Evolutionary conservation across 2,888 invertebrate species (phyloP), one percentile per base, ranked within the genome.

Genomic region (Steinernema hermaphroditum): DNA sequence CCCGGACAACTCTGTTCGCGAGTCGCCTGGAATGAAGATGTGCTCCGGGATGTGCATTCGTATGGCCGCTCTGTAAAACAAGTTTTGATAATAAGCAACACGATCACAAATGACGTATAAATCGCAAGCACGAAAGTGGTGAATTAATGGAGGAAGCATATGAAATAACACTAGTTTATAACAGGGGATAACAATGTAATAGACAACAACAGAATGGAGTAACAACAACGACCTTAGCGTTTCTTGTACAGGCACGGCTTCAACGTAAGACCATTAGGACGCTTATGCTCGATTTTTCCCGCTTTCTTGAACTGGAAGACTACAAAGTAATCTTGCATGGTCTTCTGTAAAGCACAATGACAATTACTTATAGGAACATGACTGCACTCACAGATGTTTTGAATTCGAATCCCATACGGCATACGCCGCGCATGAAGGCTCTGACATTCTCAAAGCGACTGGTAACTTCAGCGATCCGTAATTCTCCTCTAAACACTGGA

Each of bases 381-480:
- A 37, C 6, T 37, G 4, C 6, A 37, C 74, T 76, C 80, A 88
- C 93, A 85, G 92, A 90, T 81, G 91, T 90, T 29, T 90, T 89
- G 68, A 92, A 89, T 75, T 91, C 90, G 88, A 96, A 97, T 32
- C 96, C 96, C 84, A 92, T 92, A 49, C 90, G 89, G 74, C 90
- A 89, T 69, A 96, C 88, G 22, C 90, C 90, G 57, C 90, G 90
- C 1, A 92, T 89, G 87, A 97, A 97, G 0, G 89, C 76, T 19
- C 83, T 88, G 0, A 92, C 90, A 0, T 92, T 90, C 74, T 92
- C 90, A 87, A 97, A 94, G 69, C 97, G 90, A 81, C 95, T 95
- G 83, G 92, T 92, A 2, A 98, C 94, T 89, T 97, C 97, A 0
- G 94, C 96, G 80, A 97, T 92, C 85, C 93, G 92, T 73, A 98